Evolutionary conservation across 1,140 invertebrate genomes (phyloP).

Genomic region (Aphelinus atriplicis): DNA sequence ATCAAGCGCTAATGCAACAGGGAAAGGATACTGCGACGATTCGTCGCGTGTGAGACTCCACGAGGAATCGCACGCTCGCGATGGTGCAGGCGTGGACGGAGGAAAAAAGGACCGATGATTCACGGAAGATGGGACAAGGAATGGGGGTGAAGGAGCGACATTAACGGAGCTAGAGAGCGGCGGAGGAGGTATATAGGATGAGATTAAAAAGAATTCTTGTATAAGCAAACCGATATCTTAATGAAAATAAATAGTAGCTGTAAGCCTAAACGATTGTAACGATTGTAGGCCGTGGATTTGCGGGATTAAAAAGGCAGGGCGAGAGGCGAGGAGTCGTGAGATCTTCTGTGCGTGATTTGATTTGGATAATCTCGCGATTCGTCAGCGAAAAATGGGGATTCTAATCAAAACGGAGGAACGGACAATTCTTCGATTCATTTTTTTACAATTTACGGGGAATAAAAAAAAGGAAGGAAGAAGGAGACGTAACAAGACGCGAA

Average conservation of each 20-base stretch:
- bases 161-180: no score
- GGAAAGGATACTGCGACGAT: no score
- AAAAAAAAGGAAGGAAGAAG: conserved; percentile 14
- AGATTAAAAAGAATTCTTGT: conserved; percentile 51
- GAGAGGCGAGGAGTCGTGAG: background rate
- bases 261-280: conserved; percentile 59
- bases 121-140: background rate
- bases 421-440: conserved; percentile 25
- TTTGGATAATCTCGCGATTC: background rate
- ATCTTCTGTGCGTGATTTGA: background rate
- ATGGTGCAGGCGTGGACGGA: background rate
- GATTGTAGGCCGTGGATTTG: conserved; percentile 55
- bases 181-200: background rate
- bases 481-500: background rate
- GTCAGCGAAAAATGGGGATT: background rate
- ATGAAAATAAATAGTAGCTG: conserved; percentile 57
- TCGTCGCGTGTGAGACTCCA: no score
- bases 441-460: background rate
- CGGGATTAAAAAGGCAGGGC: conserved; percentile 14
- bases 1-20: no score
- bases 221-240: conserved; percentile 62
- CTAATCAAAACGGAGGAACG: conserved; percentile 20
- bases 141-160: no score
- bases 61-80: no score
- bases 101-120: conserved; percentile 11